phyloP scores from a whole-genome alignment of 2,888 invertebrate species.

The Chaitophorus viminalis region DNA sequence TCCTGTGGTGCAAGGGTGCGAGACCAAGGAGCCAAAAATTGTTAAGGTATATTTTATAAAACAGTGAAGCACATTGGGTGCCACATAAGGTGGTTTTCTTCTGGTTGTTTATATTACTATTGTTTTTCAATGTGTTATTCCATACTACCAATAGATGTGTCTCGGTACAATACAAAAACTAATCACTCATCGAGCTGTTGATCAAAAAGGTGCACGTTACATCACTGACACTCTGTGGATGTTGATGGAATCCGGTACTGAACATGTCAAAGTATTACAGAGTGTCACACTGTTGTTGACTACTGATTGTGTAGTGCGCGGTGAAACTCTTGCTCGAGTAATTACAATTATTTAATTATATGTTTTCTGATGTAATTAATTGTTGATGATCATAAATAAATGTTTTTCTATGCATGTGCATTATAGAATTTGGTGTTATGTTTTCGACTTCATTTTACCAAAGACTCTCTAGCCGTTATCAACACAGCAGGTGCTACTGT shows the following conservation, averaged over 20 bases:
- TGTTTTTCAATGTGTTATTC: neutral
- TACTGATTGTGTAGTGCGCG: slow-evolving; percentile 94
- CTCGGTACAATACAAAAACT: slow-evolving; percentile 93
- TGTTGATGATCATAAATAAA: neutral
- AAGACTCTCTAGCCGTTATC: slow-evolving; percentile 87
- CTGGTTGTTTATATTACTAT: neutral
- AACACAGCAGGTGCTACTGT: slow-evolving; percentile 99
- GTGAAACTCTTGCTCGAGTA: slow-evolving; percentile 92
- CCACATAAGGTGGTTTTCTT: neutral
- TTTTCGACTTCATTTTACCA: slow-evolving; percentile 94
- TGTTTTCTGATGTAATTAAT: neutral
- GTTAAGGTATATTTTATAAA: slow-evolving; percentile 76
- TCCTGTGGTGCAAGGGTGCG: slow-evolving; percentile 96
- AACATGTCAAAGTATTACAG: slow-evolving; percentile 96
- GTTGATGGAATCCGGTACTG: slow-evolving; percentile 91
- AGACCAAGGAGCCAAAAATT: slow-evolving; percentile 95
- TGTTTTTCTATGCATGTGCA: neutral
- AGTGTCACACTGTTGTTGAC: slow-evolving; percentile 94
- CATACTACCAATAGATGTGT: slow-evolving; percentile 75
- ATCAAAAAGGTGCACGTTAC: slow-evolving; percentile 90
- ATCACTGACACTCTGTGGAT: slow-evolving; percentile 94
- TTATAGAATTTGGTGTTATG: slow-evolving; percentile 89
- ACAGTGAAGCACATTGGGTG: too few relatives aligned
- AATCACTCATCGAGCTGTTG: slow-evolving; percentile 88
- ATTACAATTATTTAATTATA: slow-evolving; percentile 65